Evolutionary conservation across 1,140 invertebrate genomes (phyloP), one percentile per base, ranked within the genome.

Genomic region (Eubasilissa regina): DNA sequence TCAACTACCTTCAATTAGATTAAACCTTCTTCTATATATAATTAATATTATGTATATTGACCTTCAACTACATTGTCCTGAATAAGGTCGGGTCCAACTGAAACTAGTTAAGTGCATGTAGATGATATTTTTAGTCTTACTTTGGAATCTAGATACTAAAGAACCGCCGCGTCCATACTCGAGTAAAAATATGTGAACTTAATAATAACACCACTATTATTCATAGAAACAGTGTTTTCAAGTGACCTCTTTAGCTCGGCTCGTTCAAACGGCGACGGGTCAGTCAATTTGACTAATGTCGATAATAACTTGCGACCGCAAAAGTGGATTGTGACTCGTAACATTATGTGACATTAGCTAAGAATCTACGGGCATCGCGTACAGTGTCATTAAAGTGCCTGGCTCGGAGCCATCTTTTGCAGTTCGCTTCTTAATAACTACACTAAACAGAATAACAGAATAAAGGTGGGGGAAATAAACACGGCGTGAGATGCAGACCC

Each of bases 381-480:
- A 21, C 13, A 70, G 19, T 70, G 25, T 68, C 48, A 70, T 25
- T 70, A 70, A 70, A 70, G 47, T 7, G 47, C 15, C 66, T 70
- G 66, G 66, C 66, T 19, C 10, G 45, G 15, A 21, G 66, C 66
- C 66, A 70, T 21, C 8, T 70, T 70, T 17, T 19, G 45, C 15
- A 53, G 10, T 21, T 70, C 17, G 17, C 66, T 12, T 62, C 12
- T 9, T 35, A 62, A 17, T 62, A 56, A 56, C 53, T 12, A 56
- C n/a, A n/a, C 53, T 17, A 17, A 56, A 58, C 55, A 21, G n/a
- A 15, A 21, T 17, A 58, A 19, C 55, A 58, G 7, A 58, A 58
- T 15, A 21, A 58, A 58, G 55, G 21, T 58, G 55, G 55, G n/a
- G 15, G 12, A 58, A 19, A 58, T 58, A 58, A 58, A 58, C 55